Evolutionary conservation across 2,797 vertebrate genomes (phyloP).

Genomic region (Anisognathus igniventris): DNA sequence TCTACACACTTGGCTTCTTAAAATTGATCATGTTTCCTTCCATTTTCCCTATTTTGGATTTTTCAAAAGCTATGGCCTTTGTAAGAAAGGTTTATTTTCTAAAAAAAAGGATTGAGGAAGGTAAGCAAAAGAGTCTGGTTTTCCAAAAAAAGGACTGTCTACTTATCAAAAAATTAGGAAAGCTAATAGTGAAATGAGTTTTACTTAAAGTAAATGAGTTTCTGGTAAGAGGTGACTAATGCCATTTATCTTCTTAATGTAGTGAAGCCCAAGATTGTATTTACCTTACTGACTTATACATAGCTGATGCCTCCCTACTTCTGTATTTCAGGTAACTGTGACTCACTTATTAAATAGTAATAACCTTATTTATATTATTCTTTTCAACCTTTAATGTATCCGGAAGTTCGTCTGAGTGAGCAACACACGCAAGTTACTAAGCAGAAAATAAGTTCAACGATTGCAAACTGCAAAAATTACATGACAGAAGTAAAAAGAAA

Average conservation of each 20-base stretch:
- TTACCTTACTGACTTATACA: neutral
- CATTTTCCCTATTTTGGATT: neutral
- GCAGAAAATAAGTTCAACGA: neutral
- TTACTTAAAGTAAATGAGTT: neutral
- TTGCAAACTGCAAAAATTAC: neutral
- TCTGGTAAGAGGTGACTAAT: neutral
- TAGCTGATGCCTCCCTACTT: neutral
- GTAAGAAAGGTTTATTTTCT: neutral
- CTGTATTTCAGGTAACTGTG: neutral
- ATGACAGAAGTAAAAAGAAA: neutral
- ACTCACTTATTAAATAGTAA: constrained; percentile 1
- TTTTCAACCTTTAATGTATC: neutral
- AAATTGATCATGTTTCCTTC: neutral
- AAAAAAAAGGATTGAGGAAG: neutral
- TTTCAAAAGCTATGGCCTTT: neutral
- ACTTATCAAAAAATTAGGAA: neutral
- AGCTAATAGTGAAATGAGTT: neutral
- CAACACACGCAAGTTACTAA: neutral
- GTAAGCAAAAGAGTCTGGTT: neutral
- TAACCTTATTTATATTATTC: neutral
- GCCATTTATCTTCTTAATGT: neutral
- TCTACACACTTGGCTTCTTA: neutral
- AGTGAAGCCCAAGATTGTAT: neutral
- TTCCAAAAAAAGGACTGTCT: neutral
- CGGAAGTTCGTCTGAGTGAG: neutral